These are phyloP conservation scores for Gortyna flavago DNA, from an alignment of 2,888 invertebrate species.

Conservation along the genomic window DNA sequence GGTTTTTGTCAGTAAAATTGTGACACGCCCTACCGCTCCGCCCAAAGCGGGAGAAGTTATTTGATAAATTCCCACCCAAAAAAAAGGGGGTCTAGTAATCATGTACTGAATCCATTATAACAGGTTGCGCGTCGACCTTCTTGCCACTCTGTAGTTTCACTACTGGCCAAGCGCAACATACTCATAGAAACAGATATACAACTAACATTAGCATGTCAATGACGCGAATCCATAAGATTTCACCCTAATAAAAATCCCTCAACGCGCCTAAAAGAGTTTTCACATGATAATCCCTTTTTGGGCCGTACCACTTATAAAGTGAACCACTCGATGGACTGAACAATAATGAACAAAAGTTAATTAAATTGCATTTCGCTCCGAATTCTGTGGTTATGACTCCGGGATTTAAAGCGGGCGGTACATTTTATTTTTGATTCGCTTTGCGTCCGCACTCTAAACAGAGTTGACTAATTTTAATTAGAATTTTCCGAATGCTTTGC, in stretches of 20 bases:
- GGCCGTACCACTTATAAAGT: background rate
- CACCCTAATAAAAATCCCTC: background rate
- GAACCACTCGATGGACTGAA: constrained; percentile 21
- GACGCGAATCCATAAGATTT: background rate
- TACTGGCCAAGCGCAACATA: no score
- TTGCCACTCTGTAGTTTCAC: no score
- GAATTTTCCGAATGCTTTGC: constrained; percentile 54
- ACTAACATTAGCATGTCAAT: background rate
- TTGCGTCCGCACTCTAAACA: constrained; percentile 31
- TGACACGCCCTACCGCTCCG: no score
- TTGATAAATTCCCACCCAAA: no score
- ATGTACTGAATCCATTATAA: no score
- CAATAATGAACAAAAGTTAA: constrained; percentile 43
- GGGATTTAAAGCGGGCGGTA: constrained; percentile 27
- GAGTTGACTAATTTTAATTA: constrained; percentile 58
- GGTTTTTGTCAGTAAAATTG: no score
- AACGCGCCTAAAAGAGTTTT: background rate
- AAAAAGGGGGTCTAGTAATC: no score
- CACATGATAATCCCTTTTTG: background rate
- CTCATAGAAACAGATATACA: background rate
- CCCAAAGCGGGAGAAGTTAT: no score
- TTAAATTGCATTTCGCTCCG: constrained; percentile 43
- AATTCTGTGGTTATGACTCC: constrained; percentile 45
- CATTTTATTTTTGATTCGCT: constrained; percentile 53
- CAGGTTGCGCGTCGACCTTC: no score